phyloP scores from a whole-genome alignment of 1,140 invertebrate species.

The Drosophila nasuta region DNA sequence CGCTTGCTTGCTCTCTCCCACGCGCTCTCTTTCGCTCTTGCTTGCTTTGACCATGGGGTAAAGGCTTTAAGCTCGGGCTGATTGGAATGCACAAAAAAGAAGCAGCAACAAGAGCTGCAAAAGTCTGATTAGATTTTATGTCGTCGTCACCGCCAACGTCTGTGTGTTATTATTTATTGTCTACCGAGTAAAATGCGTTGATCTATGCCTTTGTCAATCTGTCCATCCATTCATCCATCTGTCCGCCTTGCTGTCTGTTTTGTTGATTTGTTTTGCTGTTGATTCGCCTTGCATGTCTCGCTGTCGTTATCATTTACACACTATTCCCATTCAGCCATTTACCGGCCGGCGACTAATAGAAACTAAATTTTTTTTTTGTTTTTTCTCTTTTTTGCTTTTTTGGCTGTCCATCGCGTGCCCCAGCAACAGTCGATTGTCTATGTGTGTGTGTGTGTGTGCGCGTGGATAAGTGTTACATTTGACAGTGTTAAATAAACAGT shows the following conservation, averaged over 20 bases:
- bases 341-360: slow-evolving; percentile 64
- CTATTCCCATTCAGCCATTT: slow-evolving; percentile 42
- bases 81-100: slow-evolving; percentile 23
- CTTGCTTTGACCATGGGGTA: neutral
- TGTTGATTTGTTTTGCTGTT: slow-evolving; percentile 55
- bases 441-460: slow-evolving; percentile 9
- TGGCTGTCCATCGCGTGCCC: slow-evolving; percentile 15
- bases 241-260: neutral
- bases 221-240: neutral
- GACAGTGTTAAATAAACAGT: slow-evolving; percentile 63
- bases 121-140: slow-evolving; percentile 60
- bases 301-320: slow-evolving; percentile 68
- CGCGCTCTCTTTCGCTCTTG: neutral
- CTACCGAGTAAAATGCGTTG: slow-evolving; percentile 31
- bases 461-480: slow-evolving; percentile 68
- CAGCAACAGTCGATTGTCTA: slow-evolving; percentile 13
- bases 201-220: slow-evolving; percentile 3
- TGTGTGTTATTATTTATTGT: slow-evolving; percentile 52
- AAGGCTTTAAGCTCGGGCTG: slow-evolving; percentile 10
- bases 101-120: slow-evolving; percentile 2
- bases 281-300: slow-evolving; percentile 65
- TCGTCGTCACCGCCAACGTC: slow-evolving; percentile 37
- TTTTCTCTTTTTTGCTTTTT: slow-evolving; percentile 27
- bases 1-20: neutral
- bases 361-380: neutral